Evolutionary conservation across 2,888 invertebrate species (phyloP).

Genomic region (Volucella zonaria): DNA sequence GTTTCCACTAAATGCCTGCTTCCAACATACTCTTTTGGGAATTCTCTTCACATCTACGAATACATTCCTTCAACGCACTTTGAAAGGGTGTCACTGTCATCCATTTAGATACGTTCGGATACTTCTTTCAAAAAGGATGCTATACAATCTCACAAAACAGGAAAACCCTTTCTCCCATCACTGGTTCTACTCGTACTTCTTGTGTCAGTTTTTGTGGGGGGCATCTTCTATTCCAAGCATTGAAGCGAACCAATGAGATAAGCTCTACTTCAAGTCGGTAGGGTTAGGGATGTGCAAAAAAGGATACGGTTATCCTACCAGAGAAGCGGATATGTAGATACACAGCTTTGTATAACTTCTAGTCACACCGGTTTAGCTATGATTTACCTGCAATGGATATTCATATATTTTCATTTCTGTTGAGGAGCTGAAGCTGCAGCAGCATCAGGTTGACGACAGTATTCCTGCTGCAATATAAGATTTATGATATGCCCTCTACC

Average conservation of each 20-base stretch:
- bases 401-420: conserved; percentile 61
- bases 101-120: conserved; percentile 62
- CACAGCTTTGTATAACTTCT: conserved; percentile 57
- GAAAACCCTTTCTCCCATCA: conserved; percentile 66
- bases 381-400: conserved; percentile 68
- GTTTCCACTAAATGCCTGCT: conserved; percentile 63
- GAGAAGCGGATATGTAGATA: conserved; percentile 44
- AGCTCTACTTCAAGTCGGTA: conserved; percentile 49
- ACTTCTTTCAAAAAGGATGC: conserved; percentile 69
- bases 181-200: conserved; percentile 30
- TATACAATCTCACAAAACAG: conserved; percentile 63
- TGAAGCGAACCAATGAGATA: conserved; percentile 69
- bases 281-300: conserved; percentile 35
- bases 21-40: conserved; percentile 53
- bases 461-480: conserved; percentile 54
- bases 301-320: conserved; percentile 24
- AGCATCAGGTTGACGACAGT: conserved; percentile 62
- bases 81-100: conserved; percentile 61
- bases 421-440: conserved; percentile 47
- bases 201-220: conserved; percentile 20
- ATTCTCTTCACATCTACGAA: conserved; percentile 49
- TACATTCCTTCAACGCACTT: conserved; percentile 10
- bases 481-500: conserved; percentile 68
- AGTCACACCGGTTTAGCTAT: conserved; percentile 71
- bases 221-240: conserved; percentile 27